Evolutionary conservation across 1,140 invertebrate genomes (phyloP), one percentile per base, ranked within the genome.

Genomic region (Danaus plexippus): DNA sequence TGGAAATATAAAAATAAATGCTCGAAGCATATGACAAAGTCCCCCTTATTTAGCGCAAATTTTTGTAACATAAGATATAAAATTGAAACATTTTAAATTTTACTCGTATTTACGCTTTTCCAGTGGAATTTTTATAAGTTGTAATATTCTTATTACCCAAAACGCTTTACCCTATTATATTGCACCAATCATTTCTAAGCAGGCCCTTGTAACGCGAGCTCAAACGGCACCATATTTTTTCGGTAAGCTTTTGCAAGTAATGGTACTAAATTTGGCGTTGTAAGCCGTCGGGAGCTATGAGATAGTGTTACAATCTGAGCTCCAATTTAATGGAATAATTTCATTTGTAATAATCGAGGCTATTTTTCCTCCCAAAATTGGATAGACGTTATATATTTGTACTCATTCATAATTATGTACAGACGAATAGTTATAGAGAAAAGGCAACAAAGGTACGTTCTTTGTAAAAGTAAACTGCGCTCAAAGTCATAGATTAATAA

Each of bases 221-320:
- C 72, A 77, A 85, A 81, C 72, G 71, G 63, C 66, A 66, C 78
- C 81, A 80, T 85, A 83, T 85, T 85, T 85, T 84, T 82, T 78
- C 70, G 68, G 63, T 66, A 60, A 77, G 74, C 79, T 78, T 78
- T 78, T 76, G 76, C 65, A 69, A 71, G 63, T 67, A 75, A 75
- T 71, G 62, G 65, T 67, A 71, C 52, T 80, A 79, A 79, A 82
- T 84, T 80, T 54, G 63, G 65, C 64, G 69, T 71, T 70, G 64
- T 68, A 66, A 69, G 67, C 63, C 64, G 65, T 63, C 49, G 55
- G 59, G 52, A 57, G 62, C 57, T 67, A 63, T 64, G 54, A 73
- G 67, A 77, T 77, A 75, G 67, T 69, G 62, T 64, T 61, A 59
- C 52, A 62, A 57, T 66, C 42, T 61, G 57, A 57, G 9, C 44